Evolutionary conservation across 2,113 vertebrate species (phyloP).

Genomic region (Phodopus roborovskii): DNA sequence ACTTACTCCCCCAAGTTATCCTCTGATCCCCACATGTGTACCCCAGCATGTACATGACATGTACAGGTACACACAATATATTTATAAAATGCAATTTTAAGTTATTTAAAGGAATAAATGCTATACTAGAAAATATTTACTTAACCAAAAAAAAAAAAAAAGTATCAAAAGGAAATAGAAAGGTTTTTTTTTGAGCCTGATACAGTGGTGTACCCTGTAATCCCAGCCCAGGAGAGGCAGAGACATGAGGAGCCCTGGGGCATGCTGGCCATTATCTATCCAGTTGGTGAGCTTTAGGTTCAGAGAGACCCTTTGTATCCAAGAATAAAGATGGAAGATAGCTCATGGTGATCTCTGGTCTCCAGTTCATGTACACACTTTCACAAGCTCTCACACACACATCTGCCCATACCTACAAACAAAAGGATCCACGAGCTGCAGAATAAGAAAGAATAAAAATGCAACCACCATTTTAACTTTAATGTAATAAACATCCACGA

Average conservation of each 20-base stretch:
- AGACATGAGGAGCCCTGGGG: background rate
- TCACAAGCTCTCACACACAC: background rate
- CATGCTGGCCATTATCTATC: background rate
- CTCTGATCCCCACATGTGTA: background rate
- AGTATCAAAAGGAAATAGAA: background rate
- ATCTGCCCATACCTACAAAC: background rate
- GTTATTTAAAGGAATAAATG: background rate
- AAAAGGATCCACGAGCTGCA: background rate
- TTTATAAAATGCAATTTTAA: background rate
- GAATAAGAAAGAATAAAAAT: background rate
- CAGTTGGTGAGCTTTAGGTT: background rate
- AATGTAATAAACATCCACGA: background rate
- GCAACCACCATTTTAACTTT: background rate
- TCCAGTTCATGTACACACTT: background rate
- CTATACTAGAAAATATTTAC: background rate
- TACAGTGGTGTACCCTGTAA: background rate
- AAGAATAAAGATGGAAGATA: background rate
- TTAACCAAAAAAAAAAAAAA: conserved; percentile 2
- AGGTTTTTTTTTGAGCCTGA: background rate
- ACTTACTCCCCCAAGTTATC: background rate
- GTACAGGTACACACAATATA: background rate
- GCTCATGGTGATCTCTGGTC: background rate
- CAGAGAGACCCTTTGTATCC: background rate
- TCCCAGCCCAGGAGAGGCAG: background rate
- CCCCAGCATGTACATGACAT: background rate